Evolutionary conservation across 2,113 vertebrate species (phyloP).

Genomic region (Saimiri boliviensis): DNA sequence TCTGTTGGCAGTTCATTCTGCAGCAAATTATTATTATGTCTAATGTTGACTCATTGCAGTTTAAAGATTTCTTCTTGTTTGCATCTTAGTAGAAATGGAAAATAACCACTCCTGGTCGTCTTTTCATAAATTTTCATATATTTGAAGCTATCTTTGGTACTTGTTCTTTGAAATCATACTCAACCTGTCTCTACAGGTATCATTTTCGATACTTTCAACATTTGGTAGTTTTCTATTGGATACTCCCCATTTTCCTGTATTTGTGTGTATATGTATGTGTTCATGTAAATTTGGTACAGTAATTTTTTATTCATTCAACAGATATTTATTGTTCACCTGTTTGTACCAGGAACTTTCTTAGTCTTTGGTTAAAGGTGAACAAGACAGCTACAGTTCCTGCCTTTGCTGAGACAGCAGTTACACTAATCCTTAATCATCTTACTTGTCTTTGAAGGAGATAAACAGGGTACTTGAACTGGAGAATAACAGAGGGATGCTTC

Average conservation of each 20-base stretch:
- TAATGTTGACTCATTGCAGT: slow-evolving; percentile 28
- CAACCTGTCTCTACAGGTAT: slow-evolving; percentile 29
- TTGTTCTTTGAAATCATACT: slow-evolving; percentile 65
- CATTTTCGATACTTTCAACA: slow-evolving; percentile 50
- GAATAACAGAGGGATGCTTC: not conserved
- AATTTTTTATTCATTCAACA: slow-evolving; percentile 62
- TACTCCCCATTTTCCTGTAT: slow-evolving; percentile 46
- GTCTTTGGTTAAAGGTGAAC: slow-evolving; percentile 50
- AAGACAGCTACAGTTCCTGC: not conserved
- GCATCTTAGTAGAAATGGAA: slow-evolving; percentile 54
- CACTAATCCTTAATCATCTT: not conserved
- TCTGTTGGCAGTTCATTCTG: not conserved
- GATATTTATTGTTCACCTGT: slow-evolving; percentile 67
- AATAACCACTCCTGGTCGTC: slow-evolving; percentile 31
- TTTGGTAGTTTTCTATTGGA: slow-evolving; percentile 56
- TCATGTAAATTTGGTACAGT: slow-evolving; percentile 57
- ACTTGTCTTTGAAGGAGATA: slow-evolving; percentile 38
- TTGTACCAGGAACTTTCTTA: slow-evolving; percentile 56
- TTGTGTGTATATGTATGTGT: slow-evolving; percentile 45
- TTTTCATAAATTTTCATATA: slow-evolving; percentile 61
- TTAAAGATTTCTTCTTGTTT: slow-evolving; percentile 39
- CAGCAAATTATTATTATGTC: not conserved
- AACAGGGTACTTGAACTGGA: slow-evolving; percentile 36
- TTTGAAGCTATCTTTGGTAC: slow-evolving; percentile 66
- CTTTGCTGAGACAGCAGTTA: slow-evolving; percentile 47